These are phyloP conservation scores for Drosophila paramelanica DNA, from an alignment of 2,888 invertebrate genomes.

Conservation along the genomic window DNA sequence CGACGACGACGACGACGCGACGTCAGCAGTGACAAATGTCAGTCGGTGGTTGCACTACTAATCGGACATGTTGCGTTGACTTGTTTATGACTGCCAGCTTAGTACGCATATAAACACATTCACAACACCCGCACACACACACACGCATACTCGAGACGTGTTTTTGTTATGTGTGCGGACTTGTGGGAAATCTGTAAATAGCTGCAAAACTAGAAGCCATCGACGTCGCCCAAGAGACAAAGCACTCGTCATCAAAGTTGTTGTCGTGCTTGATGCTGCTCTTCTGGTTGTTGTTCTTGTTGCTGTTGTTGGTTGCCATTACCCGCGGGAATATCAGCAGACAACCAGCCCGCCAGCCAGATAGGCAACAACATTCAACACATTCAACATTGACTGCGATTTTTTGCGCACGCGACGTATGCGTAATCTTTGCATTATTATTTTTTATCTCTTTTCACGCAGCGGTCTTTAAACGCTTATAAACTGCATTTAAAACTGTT, in stretches of 20 bases:
- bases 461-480: conserved; percentile 17
- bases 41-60: conserved; percentile 78
- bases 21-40: conserved; percentile 75
- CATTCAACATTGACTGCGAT: conserved; percentile 39
- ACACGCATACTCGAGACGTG: conserved; percentile 24
- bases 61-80: conserved; percentile 78
- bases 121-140: conserved; percentile 13
- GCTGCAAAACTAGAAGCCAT: conserved; percentile 72
- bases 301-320: conserved; percentile 25
- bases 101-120: conserved; percentile 52
- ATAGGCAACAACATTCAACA: conserved; percentile 41
- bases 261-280: conserved; percentile 18
- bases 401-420: conserved; percentile 61
- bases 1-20: conserved; percentile 18
- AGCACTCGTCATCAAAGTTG: conserved; percentile 60
- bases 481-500: neutral
- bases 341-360: conserved; percentile 41
- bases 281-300: conserved; percentile 1
- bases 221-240: conserved; percentile 64
- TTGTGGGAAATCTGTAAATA: conserved; percentile 79
- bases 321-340: conserved; percentile 41
- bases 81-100: conserved; percentile 78
- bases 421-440: conserved; percentile 64
- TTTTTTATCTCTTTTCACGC: conserved; percentile 23
- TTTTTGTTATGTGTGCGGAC: conserved; percentile 64